phyloP scores from a whole-genome alignment of 2,797 vertebrate genomes.

The Leptoclinus maculatus region DNA sequence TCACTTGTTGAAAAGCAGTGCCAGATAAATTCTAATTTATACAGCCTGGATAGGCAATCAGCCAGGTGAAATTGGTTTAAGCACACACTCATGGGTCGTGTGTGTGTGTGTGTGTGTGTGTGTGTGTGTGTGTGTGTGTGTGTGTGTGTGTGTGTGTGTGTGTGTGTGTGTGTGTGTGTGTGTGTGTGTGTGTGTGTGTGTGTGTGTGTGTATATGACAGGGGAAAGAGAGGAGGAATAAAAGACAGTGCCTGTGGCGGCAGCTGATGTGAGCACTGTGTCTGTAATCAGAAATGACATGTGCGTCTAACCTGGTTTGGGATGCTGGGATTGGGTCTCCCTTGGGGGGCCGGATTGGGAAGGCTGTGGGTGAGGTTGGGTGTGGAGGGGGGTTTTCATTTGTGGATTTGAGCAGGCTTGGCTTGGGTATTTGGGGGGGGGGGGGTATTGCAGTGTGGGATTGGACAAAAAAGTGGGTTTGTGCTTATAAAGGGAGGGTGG shows the following conservation, averaged over 20 bases:
- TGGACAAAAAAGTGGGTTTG: slow-evolving; percentile 48
- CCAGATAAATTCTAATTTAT: slow-evolving; percentile 24
- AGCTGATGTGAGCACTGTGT: slow-evolving; percentile 76
- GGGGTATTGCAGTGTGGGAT: slow-evolving; percentile 31
- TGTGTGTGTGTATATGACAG: background rate
- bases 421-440: slow-evolving; percentile 57
- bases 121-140: background rate
- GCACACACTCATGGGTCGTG: slow-evolving; percentile 12
- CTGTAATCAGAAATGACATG: slow-evolving; percentile 85
- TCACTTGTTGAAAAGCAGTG: background rate
- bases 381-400: slow-evolving; percentile 56
- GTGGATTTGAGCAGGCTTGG: slow-evolving; percentile 75
- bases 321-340: slow-evolving; percentile 77
- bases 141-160: background rate
- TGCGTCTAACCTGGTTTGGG: slow-evolving; percentile 85
- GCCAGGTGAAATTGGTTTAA: slow-evolving; percentile 48
- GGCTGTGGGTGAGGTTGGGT: slow-evolving; percentile 25
- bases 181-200: background rate
- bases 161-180: background rate
- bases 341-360: slow-evolving; percentile 60
- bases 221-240: slow-evolving; percentile 33
- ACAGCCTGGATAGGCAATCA: slow-evolving; percentile 43
- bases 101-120: background rate
- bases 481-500: slow-evolving; percentile 60
- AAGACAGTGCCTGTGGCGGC: slow-evolving; percentile 66